Evolutionary conservation across 2,888 invertebrate genomes (phyloP).

Genomic region (Hesperia comma): DNA sequence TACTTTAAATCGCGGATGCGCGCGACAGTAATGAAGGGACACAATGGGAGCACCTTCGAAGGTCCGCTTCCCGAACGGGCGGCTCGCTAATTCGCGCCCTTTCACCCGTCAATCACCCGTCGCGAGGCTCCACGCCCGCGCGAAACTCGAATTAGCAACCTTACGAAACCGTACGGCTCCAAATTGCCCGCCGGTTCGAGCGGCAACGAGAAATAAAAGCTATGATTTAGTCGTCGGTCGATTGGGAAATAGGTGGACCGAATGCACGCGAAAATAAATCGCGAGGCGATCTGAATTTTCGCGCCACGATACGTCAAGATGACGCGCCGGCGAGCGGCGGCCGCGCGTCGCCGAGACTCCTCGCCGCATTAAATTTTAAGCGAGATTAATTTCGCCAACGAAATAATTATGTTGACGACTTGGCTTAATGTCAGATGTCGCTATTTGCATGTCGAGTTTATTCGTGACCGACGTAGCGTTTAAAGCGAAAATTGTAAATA

Average conservation of each 20-base stretch:
- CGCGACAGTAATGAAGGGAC: constrained; percentile 52
- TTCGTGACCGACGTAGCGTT: constrained; percentile 3
- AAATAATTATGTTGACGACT: constrained; percentile 63
- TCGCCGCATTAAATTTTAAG: constrained; percentile 55
- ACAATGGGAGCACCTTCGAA: constrained; percentile 51
- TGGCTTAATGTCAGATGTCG: constrained; percentile 54
- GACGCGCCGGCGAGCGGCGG: constrained; percentile 52
- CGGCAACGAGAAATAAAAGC: constrained; percentile 59
- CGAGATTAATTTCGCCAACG: constrained; percentile 58
- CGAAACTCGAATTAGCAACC: constrained; percentile 61
- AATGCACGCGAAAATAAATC: constrained; percentile 56
- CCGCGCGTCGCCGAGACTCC: constrained; percentile 27
- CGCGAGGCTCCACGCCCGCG: constrained; percentile 57
- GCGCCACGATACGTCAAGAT: constrained; percentile 66
- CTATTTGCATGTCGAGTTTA: constrained; percentile 20
- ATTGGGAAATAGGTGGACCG: constrained; percentile 50
- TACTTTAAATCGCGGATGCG: constrained; percentile 44
- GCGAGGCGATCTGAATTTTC: constrained; percentile 62
- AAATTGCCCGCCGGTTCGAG: constrained; percentile 43
- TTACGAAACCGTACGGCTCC: constrained; percentile 53
- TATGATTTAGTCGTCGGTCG: constrained; percentile 60
- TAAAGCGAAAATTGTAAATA: constrained; percentile 16
- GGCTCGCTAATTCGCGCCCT: constrained; percentile 77
- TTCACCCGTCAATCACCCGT: constrained; percentile 81
- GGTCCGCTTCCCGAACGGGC: constrained; percentile 52